These are phyloP conservation scores for Leptatherina wallacei DNA, from an alignment of 2,797 vertebrate genomes.

Conservation along the genomic window DNA sequence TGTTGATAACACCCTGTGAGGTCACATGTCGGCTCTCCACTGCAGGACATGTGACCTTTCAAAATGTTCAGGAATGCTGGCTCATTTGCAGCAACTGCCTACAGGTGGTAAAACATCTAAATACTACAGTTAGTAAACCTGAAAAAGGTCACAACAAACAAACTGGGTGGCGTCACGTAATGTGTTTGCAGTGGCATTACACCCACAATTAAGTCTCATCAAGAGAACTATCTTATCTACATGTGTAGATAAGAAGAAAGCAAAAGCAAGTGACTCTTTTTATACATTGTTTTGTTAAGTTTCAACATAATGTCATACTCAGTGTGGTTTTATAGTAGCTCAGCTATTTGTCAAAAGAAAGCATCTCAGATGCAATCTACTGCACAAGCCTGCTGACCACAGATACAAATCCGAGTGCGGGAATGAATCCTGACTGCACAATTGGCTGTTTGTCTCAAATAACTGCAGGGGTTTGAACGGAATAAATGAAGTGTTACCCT, in stretches of 20 bases:
- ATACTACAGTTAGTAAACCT: background rate
- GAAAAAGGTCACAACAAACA: background rate
- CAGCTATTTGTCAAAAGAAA: background rate
- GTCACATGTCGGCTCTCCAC: constrained; percentile 25
- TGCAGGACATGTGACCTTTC: constrained; percentile 32
- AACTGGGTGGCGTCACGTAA: background rate
- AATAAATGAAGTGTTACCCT: constrained; percentile 20
- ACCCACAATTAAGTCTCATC: constrained; percentile 5
- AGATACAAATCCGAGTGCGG: constrained; percentile 29
- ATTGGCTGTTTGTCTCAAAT: constrained; percentile 24
- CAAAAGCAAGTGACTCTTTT: constrained; percentile 4
- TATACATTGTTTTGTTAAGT: background rate
- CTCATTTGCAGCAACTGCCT: constrained; percentile 16
- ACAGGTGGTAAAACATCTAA: constrained; percentile 8
- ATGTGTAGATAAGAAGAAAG: constrained; percentile 12
- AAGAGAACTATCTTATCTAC: background rate
- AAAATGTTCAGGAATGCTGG: constrained; percentile 17
- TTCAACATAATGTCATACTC: background rate
- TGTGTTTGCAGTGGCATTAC: constrained; percentile 14
- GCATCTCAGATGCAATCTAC: background rate
- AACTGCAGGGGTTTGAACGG: constrained; percentile 4
- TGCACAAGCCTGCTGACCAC: constrained; percentile 18
- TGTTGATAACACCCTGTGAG: constrained; percentile 12
- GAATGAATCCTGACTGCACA: constrained; percentile 22
- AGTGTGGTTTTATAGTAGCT: background rate